A percentile compares a stretch with the other conserved stretches of the same genome.
Conservation (phyloP, 2,113 vertebrate genomes). For the Aldabrachelys gigantea region DNA sequence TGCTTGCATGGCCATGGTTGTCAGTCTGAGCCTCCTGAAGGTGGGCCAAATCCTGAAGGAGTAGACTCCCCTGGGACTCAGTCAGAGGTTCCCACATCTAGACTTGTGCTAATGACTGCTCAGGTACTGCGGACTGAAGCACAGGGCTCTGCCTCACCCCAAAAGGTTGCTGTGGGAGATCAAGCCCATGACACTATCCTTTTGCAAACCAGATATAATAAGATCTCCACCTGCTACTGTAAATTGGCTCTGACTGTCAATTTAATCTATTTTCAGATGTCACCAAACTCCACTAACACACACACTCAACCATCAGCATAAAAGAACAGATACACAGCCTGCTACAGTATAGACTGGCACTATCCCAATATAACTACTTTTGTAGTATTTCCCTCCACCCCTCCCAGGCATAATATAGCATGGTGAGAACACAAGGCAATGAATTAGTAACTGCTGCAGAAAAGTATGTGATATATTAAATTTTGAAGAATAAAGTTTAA, state of each 20-base stretch:
- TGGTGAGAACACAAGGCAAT: not conserved
- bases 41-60: not conserved
- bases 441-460: not conserved
- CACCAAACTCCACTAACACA: not conserved
- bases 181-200: not conserved
- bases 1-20: not conserved
- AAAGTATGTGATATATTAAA: not conserved
- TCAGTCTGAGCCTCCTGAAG: not conserved
- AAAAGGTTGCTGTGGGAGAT: not conserved
- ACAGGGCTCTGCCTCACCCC: not conserved
- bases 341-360: not conserved
- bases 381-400: not conserved
- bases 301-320: not conserved
- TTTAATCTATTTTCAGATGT: not conserved
- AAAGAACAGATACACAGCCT: not conserved
- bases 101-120: not conserved
- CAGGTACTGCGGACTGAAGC: not conserved
- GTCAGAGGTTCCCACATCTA: not conserved
- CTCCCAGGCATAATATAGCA: not conserved
- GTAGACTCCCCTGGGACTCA: not conserved
- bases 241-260: not conserved
- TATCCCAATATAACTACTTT: fast-evolving
- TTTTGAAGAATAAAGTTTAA: not conserved
- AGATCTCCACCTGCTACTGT: not conserved
- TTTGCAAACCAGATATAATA: slow-evolving; percentile 20